These are phyloP conservation scores for Hylaea fasciaria DNA, from an alignment of 2,888 invertebrate species.

Conservation along the genomic window DNA sequence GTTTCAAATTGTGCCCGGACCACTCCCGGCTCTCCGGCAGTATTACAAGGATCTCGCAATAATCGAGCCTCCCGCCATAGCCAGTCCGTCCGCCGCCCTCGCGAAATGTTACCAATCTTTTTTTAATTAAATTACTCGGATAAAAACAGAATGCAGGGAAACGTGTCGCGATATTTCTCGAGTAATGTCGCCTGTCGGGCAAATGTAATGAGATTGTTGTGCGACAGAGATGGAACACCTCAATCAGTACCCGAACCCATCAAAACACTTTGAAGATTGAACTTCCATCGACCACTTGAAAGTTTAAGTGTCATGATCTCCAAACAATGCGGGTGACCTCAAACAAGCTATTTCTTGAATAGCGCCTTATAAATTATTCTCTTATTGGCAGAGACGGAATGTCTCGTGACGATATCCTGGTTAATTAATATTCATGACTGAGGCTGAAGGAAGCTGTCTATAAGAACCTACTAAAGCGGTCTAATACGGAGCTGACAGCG, in stretches of 20 bases:
- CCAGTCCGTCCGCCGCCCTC: slow-evolving; percentile 37
- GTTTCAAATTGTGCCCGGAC: slow-evolving; percentile 12
- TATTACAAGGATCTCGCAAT: slow-evolving; percentile 62
- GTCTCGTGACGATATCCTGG: slow-evolving; percentile 51
- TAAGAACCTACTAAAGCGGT: slow-evolving; percentile 43
- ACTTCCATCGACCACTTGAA: slow-evolving; percentile 17
- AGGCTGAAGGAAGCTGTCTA: slow-evolving; percentile 45
- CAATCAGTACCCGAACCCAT: too few relatives aligned
- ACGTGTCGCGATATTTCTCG: slow-evolving; percentile 45
- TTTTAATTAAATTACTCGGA: slow-evolving; percentile 64
- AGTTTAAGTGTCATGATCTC: slow-evolving; percentile 21
- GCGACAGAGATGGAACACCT: slow-evolving; percentile 35
- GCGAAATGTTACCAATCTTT: slow-evolving; percentile 61
- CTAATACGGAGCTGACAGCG: slow-evolving; percentile 40
- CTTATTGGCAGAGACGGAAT: slow-evolving; percentile 54
- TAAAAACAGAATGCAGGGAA: slow-evolving; percentile 44
- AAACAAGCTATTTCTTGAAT: slow-evolving; percentile 39
- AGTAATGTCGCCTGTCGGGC: slow-evolving; percentile 36
- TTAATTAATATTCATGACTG: slow-evolving; percentile 63
- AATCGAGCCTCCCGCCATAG: slow-evolving; percentile 56
- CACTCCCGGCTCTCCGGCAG: slow-evolving; percentile 36
- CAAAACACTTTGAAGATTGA: slow-evolving; percentile 6
- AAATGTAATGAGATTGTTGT: slow-evolving; percentile 43
- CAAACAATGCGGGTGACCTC: slow-evolving; percentile 29
- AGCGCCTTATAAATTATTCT: slow-evolving; percentile 56